A percentile compares a stretch with the other conserved stretches of the same genome.
Conservation (phyloP, 2,888 invertebrate species). For the Athripsodes cinereus region DNA sequence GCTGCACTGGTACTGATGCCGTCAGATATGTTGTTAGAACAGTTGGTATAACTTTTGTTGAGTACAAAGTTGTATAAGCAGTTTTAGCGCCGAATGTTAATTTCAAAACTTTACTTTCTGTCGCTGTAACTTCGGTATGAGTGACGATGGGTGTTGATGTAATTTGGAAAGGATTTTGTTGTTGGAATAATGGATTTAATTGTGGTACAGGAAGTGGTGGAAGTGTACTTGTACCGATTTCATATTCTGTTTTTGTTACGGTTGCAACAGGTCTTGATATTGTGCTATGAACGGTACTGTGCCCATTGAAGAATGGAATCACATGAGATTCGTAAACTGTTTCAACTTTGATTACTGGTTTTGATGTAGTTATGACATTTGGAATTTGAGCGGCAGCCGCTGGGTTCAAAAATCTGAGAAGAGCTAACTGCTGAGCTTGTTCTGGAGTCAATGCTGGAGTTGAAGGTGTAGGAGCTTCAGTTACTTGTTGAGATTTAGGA, state of each 20-base stretch:
- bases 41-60: conserved; percentile 77
- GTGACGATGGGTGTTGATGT: conserved; percentile 77
- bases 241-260: conserved; percentile 72
- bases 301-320: conserved; percentile 70
- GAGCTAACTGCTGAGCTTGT: conserved; percentile 68
- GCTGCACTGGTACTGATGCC: conserved; percentile 68
- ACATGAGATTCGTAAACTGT: conserved; percentile 79
- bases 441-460: conserved; percentile 58
- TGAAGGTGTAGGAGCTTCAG: conserved; percentile 45
- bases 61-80: conserved; percentile 78
- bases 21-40: conserved; percentile 79
- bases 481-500: conserved; percentile 44
- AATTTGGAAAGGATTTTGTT: conserved; percentile 64
- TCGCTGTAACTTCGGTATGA: conserved; percentile 71
- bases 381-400: conserved; percentile 60
- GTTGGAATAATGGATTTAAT: conserved; percentile 53
- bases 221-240: conserved; percentile 68
- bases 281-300: conserved; percentile 69
- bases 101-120: conserved; percentile 76
- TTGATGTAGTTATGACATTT: conserved; percentile 71
- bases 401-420: conserved; percentile 65
- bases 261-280: conserved; percentile 74
- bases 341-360: conserved; percentile 67
- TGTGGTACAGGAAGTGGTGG: conserved; percentile 51
- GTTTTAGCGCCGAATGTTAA: conserved; percentile 89